Evolutionary conservation across 1,140 invertebrate species (phyloP).

Genomic region (Rhopalosiphum maidis): DNA sequence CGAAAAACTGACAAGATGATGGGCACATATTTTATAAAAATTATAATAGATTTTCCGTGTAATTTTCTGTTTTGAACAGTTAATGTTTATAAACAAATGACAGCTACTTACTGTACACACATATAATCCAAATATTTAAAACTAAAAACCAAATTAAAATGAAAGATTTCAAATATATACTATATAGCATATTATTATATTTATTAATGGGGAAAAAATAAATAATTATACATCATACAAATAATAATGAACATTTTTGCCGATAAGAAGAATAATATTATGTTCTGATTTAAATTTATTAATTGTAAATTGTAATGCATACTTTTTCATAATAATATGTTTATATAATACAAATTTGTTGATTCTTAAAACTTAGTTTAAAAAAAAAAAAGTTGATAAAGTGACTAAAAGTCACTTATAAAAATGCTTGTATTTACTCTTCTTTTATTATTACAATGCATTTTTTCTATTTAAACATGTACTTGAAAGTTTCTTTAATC

Average conservation of each 20-base stretch:
- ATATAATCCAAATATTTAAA: not conserved
- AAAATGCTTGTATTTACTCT: not conserved
- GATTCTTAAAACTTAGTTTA: no score
- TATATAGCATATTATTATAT: no score
- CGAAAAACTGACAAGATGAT: not conserved
- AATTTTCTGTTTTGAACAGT: not conserved
- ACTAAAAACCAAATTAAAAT: no score
- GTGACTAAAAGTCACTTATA: not conserved
- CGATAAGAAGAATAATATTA: no score
- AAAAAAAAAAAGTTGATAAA: not conserved
- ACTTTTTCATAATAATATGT: no score
- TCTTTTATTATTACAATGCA: not conserved
- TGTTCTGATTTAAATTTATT: no score
- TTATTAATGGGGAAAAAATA: no score
- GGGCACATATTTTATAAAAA: not conserved
- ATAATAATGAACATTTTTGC: no score
- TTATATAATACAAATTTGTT: no score
- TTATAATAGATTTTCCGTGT: not conserved
- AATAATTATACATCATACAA: no score
- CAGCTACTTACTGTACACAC: not conserved
- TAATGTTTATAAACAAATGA: not conserved
- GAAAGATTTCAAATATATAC: no score
- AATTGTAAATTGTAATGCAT: no score
- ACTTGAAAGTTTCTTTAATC: not conserved
- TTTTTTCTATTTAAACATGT: not conserved